Percentiles rank a stretch among this genome's conserved stretches.
These are phyloP conservation scores for Otis tarda DNA, from an alignment of 2,113 vertebrate genomes.

Conservation along the genomic window DNA sequence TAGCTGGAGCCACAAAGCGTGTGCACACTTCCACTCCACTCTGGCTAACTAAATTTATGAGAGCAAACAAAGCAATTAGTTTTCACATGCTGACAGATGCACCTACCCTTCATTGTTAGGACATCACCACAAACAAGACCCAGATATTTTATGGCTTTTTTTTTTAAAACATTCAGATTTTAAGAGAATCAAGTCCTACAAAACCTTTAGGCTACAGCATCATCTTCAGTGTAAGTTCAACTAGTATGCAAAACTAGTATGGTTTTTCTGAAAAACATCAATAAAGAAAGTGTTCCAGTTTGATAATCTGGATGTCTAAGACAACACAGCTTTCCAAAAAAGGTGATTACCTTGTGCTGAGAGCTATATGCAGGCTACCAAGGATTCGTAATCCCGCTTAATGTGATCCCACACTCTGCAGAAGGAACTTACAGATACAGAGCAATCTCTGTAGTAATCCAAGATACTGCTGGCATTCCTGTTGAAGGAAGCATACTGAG, in stretches of 20 bases:
- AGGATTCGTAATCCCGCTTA: neutral
- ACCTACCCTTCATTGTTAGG: neutral
- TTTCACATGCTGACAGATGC: neutral
- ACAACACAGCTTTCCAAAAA: neutral
- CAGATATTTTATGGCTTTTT: neutral
- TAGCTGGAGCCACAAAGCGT: neutral
- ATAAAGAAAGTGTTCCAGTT: neutral
- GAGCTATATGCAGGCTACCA: neutral
- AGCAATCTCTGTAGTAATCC: conserved; percentile 6
- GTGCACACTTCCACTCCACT: conserved; percentile 11
- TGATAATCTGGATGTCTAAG: neutral
- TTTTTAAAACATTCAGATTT: neutral
- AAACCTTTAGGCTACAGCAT: neutral
- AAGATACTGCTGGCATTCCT: conserved; percentile 23
- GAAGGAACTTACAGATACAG: neutral
- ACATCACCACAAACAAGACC: neutral
- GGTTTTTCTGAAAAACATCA: neutral
- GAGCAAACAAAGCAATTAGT: conserved; percentile 1
- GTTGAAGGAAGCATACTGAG: neutral
- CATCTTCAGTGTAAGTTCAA: neutral
- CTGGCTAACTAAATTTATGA: conserved; percentile 12
- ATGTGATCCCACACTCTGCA: neutral
- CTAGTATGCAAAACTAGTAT: neutral
- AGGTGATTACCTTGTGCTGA: neutral
- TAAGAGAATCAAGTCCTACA: neutral